Evolutionary conservation across 30 jellyfish, hydroid and myxozoan genomes (phyloP), one percentile per base, ranked within the genome.

Genomic region (Aurelia sp.): DNA sequence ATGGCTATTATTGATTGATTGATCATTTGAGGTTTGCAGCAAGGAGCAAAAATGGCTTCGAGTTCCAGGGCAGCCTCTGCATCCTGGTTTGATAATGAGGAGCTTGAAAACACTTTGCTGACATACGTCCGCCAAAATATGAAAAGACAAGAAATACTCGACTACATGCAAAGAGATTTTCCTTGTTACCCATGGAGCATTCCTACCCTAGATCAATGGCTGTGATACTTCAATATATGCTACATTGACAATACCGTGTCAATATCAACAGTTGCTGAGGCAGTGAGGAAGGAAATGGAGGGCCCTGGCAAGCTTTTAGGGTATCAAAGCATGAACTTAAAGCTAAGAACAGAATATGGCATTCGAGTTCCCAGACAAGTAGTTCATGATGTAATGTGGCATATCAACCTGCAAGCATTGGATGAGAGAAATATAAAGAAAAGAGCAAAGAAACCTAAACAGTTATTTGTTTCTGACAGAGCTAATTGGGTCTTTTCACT

Each of bases 271-370:
- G 90, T 64, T 65, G 90, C 84, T 10, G 83, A 72, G 67, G 83
- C 75, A 55, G 74, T 75, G 23, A 75, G 40, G 55, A 83, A 83
- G 57, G 89, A 83, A 83, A 37, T 71, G 80, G 88, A 83, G 71
- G 89, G 93, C 69, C 93, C 93, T 50, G 89, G 93, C 22, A 59
- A 83, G 93, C 80, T 83, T 17, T 62, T 83, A 60, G 93, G 87
- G 37, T 83, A 83, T 53, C 78, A 82, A 17, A 76, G 21, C 35
- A 59, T 83, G 87, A 71, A 83, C 87, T 40, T 27, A n/a, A 83
- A 83, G 31, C 88, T 60, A 9, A 61, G 86, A 31, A 72, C 84
- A 16, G 76, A 71, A 61, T 81, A 71, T 83, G 82, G 62, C 47
- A 61, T 83, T 50, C 41, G 66, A 21, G 87, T 81, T 51, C 91